Percentiles rank a stretch among this genome's conserved stretches.
Conservation (phyloP, 2,797 vertebrate genomes). For the Syndactyla subalaris region DNA sequence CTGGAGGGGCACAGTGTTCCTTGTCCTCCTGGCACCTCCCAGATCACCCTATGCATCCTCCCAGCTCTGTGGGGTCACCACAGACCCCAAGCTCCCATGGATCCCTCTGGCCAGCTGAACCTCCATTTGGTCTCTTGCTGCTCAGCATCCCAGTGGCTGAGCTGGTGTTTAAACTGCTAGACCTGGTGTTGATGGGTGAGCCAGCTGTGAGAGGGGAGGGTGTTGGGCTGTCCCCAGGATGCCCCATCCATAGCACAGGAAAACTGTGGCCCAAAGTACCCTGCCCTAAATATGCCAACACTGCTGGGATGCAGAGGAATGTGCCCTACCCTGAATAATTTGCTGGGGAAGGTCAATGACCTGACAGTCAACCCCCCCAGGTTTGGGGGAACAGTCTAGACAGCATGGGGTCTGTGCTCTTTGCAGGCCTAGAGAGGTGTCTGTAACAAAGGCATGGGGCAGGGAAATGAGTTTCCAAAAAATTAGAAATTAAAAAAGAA, state of each 20-base stretch:
- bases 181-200: background rate
- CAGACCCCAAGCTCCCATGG: fast-evolving
- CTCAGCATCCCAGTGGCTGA: background rate
- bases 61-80: background rate
- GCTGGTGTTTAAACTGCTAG: background rate
- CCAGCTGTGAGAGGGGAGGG: background rate
- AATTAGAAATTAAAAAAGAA: background rate
- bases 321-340: background rate
- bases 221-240: background rate
- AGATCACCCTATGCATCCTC: background rate
- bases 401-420: background rate
- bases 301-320: fast-evolving
- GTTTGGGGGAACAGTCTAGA: background rate
- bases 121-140: background rate
- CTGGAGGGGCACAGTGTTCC: no score
- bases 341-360: background rate
- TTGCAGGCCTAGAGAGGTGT: background rate
- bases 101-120: background rate
- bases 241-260: background rate
- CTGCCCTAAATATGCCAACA: background rate
- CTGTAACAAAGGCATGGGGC: background rate
- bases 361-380: background rate
- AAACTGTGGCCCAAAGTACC: background rate
- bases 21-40: background rate
- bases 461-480: background rate